Evolutionary conservation across 2,888 invertebrate species (phyloP).

Genomic region (Acanthoscelides obtectus): DNA sequence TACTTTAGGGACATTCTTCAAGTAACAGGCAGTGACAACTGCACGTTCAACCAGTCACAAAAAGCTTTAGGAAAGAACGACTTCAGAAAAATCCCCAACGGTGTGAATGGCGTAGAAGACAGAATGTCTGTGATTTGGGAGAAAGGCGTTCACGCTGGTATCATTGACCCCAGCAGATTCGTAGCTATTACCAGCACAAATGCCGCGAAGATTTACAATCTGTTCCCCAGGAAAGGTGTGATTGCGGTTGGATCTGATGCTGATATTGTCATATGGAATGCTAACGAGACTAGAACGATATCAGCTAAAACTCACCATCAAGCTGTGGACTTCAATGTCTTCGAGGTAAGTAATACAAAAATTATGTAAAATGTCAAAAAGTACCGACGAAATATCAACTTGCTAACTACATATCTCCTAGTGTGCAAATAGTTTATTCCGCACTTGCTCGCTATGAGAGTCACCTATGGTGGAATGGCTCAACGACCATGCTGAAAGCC

Average conservation of each 20-base stretch:
- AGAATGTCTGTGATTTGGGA: conserved; percentile 98
- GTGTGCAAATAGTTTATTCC: too few species aligned
- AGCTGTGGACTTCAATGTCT: conserved; percentile 94
- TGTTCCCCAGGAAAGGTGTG: conserved; percentile 93
- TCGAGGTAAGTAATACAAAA: conserved; percentile 69
- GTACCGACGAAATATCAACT: too few species aligned
- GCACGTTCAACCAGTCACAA: conserved; percentile 88
- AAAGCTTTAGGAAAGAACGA: conserved; percentile 84
- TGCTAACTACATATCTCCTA: too few species aligned
- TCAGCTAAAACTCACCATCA: conserved; percentile 90
- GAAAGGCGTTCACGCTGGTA: conserved; percentile 84
- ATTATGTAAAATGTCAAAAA: too few species aligned
- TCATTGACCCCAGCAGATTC: conserved; percentile 83
- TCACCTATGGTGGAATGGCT: too few species aligned
- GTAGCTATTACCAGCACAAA: conserved; percentile 95
- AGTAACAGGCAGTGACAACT: conserved; percentile 94
- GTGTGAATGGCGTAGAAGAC: conserved; percentile 96
- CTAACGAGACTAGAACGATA: conserved; percentile 76
- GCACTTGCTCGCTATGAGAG: too few species aligned
- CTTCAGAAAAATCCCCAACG: conserved; percentile 93
- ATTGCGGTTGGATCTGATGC: conserved; percentile 93
- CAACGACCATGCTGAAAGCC: too few species aligned
- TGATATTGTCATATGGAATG: conserved; percentile 96
- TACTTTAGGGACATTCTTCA: conserved; percentile 80
- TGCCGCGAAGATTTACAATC: conserved; percentile 95